Evolutionary conservation across 2,888 invertebrate species (phyloP).

Genomic region (Parelbella ahira): DNA sequence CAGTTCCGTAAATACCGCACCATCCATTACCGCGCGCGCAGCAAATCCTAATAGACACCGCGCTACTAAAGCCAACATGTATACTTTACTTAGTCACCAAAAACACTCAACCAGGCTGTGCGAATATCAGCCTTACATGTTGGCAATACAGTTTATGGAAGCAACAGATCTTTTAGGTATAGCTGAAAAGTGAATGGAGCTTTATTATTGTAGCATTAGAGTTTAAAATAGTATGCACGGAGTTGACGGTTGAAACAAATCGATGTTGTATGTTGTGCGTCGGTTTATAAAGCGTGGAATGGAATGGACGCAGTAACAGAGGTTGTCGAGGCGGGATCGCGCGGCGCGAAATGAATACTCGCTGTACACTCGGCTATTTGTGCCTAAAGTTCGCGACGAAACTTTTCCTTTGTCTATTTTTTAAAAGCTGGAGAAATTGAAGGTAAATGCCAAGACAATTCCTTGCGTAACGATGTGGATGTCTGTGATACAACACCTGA

Average conservation of each 20-base stretch:
- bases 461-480: too few relatives aligned
- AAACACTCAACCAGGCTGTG: slow-evolving; percentile 6
- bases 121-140: slow-evolving; percentile 20
- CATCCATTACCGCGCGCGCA: slow-evolving; percentile 26
- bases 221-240: slow-evolving; percentile 26
- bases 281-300: slow-evolving; percentile 24
- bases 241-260: slow-evolving; percentile 21
- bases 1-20: slow-evolving; percentile 26
- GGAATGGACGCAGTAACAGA: slow-evolving; percentile 12
- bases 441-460: slow-evolving; percentile 2
- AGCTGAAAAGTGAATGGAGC: slow-evolving; percentile 27
- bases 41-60: slow-evolving; percentile 25
- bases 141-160: slow-evolving; percentile 25
- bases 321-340: slow-evolving; percentile 7
- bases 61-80: slow-evolving; percentile 23
- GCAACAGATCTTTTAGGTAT: slow-evolving; percentile 11
- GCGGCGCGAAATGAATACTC: slow-evolving; percentile 8
- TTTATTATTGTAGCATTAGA: slow-evolving; percentile 27
- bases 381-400: slow-evolving; percentile 9
- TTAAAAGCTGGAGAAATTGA: background rate
- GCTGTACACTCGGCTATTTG: slow-evolving; percentile 9
- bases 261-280: slow-evolving; percentile 24
- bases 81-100: slow-evolving; percentile 20
- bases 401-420: slow-evolving; percentile 15
- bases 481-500: too few relatives aligned